Conservation (phyloP, 2,113 vertebrate genomes). For the Syrmaticus mikado region DNA sequence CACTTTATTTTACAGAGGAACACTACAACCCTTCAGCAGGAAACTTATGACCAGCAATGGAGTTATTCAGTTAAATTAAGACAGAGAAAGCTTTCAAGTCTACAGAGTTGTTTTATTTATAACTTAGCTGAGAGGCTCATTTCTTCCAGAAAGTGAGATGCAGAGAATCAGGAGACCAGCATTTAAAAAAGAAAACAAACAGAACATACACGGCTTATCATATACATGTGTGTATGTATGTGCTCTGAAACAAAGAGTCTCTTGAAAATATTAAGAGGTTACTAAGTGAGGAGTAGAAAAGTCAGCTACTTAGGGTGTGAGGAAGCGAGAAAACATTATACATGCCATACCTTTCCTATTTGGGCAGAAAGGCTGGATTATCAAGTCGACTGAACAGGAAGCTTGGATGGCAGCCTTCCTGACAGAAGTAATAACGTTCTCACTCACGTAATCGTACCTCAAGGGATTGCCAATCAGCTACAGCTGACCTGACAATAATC, state of each 20-base stretch:
- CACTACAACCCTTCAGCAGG: neutral
- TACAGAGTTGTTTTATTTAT: neutral
- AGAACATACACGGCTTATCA: neutral
- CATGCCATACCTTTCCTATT: neutral
- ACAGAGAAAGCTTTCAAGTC: slow-evolving; percentile 23
- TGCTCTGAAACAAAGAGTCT: neutral
- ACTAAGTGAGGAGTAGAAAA: neutral
- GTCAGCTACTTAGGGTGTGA: neutral
- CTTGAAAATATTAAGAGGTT: neutral
- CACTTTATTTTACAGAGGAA: neutral
- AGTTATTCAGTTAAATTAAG: neutral
- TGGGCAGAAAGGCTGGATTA: neutral
- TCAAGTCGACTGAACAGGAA: neutral
- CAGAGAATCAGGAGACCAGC: neutral
- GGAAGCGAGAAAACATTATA: neutral
- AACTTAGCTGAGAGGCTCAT: neutral
- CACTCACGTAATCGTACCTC: neutral
- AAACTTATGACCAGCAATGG: neutral
- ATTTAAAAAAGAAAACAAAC: neutral
- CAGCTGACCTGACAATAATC: neutral
- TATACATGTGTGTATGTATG: neutral
- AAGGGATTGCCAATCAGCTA: neutral
- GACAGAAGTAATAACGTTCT: neutral
- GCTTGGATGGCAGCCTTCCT: neutral
- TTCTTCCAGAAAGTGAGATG: neutral